A percentile compares a stretch with the other conserved stretches of the same genome.
Evolutionary conservation across 1,140 invertebrate species (phyloP).

Genomic region (Calliphora vicina): DNA sequence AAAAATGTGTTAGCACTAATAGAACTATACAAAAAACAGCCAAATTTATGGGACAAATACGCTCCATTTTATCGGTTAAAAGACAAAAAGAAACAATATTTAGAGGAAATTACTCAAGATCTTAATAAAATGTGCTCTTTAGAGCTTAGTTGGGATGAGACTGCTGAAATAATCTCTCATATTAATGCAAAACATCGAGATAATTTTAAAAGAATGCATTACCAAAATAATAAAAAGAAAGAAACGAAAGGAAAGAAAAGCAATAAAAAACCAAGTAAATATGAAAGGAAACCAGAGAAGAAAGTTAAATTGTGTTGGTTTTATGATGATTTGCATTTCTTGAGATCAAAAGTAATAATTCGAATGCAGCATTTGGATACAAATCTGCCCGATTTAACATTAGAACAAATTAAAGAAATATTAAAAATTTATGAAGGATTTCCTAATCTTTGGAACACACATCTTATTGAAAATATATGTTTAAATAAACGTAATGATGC

Average conservation of each 20-base stretch:
- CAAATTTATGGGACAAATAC: neutral
- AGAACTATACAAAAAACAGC: neutral
- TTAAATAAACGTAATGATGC: constrained; percentile 27
- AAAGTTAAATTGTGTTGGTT: neutral
- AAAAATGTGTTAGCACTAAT: neutral
- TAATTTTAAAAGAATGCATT: neutral
- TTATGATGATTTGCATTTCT: neutral
- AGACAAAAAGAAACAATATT: neutral
- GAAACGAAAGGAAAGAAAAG: neutral
- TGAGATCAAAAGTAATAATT: neutral
- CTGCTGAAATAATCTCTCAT: neutral
- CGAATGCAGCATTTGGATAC: neutral
- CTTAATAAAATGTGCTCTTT: neutral
- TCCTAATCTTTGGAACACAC: constrained; percentile 29
- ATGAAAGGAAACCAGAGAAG: neutral
- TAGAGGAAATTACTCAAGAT: neutral
- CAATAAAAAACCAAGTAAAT: neutral
- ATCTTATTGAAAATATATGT: constrained; percentile 15
- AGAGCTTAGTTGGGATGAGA: neutral
- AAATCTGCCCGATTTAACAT: neutral
- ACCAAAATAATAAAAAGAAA: neutral
- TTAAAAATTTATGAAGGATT: neutral
- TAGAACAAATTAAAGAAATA: neutral
- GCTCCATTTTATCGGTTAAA: neutral
- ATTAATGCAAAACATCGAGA: neutral